Conservation (phyloP, 2,888 invertebrate species). For the Argyresthia goedartella region DNA sequence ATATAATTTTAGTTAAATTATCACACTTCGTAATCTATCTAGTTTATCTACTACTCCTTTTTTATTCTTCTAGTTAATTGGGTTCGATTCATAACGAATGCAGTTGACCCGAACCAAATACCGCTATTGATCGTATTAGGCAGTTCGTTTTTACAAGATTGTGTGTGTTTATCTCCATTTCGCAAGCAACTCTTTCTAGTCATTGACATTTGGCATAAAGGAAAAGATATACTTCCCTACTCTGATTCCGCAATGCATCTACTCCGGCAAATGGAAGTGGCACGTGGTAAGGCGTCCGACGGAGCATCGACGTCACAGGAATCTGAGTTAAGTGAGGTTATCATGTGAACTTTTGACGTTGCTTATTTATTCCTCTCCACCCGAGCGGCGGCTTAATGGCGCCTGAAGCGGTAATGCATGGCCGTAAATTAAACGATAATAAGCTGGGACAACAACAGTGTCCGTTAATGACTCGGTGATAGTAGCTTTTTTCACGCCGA, state of each 20-base stretch:
- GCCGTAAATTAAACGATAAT: slow-evolving; percentile 67
- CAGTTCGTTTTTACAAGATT: too few relatives aligned
- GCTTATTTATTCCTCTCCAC: slow-evolving; percentile 43
- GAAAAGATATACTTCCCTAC: too few relatives aligned
- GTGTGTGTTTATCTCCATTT: too few relatives aligned
- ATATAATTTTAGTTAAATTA: too few relatives aligned
- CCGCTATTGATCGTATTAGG: too few relatives aligned
- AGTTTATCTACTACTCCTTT: too few relatives aligned
- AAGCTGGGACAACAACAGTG: slow-evolving; percentile 63
- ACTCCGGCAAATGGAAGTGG: slow-evolving; percentile 4
- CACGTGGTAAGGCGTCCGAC: slow-evolving; percentile 12
- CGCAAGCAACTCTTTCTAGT: too few relatives aligned
- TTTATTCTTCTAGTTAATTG: too few relatives aligned
- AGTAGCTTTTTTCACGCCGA: background rate
- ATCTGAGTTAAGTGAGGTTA: slow-evolving; percentile 26
- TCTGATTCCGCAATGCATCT: background rate
- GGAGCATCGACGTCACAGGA: slow-evolving; percentile 14
- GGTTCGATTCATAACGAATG: too few relatives aligned
- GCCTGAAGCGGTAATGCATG: slow-evolving; percentile 65
- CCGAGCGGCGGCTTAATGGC: slow-evolving; percentile 46
- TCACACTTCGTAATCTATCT: too few relatives aligned
- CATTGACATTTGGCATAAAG: too few relatives aligned
- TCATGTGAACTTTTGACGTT: slow-evolving; percentile 42
- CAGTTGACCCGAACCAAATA: too few relatives aligned
- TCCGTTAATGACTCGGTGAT: slow-evolving; percentile 34